Evolutionary conservation across 2,113 vertebrate genomes (phyloP).

Genomic region (Tamias sibiricus): DNA sequence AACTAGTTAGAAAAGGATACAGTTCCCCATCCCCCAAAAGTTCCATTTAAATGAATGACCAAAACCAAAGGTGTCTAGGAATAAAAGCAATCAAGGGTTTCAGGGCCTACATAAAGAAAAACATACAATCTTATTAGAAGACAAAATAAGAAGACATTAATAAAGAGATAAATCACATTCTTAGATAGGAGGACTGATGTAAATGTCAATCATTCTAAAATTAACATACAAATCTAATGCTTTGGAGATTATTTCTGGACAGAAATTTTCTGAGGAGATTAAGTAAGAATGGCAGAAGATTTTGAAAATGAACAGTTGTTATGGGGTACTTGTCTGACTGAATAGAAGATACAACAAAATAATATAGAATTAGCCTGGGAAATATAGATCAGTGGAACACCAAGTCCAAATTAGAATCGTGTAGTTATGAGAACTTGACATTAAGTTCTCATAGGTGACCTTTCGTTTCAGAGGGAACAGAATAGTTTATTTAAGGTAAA

Average conservation of each 20-base stretch:
- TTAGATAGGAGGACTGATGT: background rate
- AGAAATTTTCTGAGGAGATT: background rate
- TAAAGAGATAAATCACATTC: background rate
- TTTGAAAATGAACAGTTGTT: background rate
- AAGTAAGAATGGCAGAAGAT: background rate
- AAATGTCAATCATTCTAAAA: constrained; percentile 30
- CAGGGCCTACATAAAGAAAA: background rate
- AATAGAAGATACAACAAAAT: background rate
- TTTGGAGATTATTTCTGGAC: background rate
- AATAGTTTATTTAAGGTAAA: no score
- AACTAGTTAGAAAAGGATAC: background rate
- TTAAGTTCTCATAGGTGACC: background rate
- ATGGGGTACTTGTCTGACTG: background rate
- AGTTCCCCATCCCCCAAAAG: background rate
- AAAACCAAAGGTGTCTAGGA: background rate
- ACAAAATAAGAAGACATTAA: background rate
- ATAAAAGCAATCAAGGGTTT: background rate
- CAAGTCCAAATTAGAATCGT: background rate
- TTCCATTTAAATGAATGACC: background rate
- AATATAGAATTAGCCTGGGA: background rate
- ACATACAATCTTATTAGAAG: background rate
- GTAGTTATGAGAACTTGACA: background rate
- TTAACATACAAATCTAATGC: background rate
- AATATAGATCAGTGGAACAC: background rate
- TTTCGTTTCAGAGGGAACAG: background rate